A percentile compares a stretch with the other conserved stretches of the same genome.
Evolutionary conservation across 2,113 vertebrate genomes (phyloP).

Genomic region (Ahaetulla prasina): DNA sequence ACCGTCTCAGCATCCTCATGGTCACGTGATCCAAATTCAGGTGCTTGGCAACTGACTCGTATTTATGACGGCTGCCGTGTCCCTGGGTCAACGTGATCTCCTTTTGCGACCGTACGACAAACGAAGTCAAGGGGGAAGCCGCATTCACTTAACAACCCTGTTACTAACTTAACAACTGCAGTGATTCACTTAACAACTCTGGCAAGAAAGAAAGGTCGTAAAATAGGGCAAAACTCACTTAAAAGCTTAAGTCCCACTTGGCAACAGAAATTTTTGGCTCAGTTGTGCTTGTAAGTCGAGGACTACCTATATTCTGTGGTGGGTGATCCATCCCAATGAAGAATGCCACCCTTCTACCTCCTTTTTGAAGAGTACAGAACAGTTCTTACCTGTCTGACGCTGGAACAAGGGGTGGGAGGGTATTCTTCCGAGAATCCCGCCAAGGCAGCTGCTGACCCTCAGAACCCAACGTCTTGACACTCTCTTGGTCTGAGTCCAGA

Average conservation of each 20-base stretch:
- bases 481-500: slow-evolving; percentile 78
- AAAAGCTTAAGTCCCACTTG: neutral
- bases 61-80: neutral
- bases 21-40: neutral
- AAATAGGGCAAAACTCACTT: neutral
- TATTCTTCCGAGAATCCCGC: slow-evolving; percentile 58
- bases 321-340: neutral
- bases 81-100: too few species aligned
- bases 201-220: neutral
- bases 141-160: neutral
- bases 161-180: neutral
- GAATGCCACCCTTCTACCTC: neutral
- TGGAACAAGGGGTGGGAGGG: slow-evolving; percentile 74
- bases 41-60: neutral
- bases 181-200: neutral
- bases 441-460: slow-evolving; percentile 56
- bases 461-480: slow-evolving; percentile 60
- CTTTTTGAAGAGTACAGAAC: rapidly evolving
- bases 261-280: neutral
- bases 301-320: neutral
- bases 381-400: slow-evolving; percentile 72
- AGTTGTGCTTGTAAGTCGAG: neutral
- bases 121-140: neutral
- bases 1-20: neutral
- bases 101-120: neutral